Conservation (phyloP, 2,888 invertebrate genomes). For the Callimorpha dominula region DNA sequence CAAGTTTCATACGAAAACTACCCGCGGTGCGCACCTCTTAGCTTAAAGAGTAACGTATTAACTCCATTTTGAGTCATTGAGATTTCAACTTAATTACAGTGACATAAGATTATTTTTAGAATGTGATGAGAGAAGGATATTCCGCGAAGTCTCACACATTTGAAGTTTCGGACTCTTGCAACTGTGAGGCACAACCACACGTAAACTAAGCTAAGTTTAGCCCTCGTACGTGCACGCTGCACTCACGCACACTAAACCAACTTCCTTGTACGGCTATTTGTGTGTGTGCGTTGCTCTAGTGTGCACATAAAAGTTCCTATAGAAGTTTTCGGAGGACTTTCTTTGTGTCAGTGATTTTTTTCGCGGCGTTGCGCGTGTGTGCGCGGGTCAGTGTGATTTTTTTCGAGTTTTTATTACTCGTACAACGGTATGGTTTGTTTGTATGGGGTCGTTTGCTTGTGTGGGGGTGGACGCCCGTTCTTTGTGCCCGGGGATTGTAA, state of each 20-base stretch:
- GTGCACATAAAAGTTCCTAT: conserved; percentile 82
- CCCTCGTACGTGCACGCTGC: conserved; percentile 71
- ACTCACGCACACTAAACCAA: conserved; percentile 71
- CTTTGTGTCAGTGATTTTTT: conserved; percentile 87
- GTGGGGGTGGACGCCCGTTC: conserved; percentile 79
- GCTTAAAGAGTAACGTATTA: conserved; percentile 53
- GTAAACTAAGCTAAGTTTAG: conserved; percentile 80
- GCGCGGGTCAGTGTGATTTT: conserved; percentile 84
- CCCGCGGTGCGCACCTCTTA: conserved; percentile 79
- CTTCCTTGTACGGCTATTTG: conserved; percentile 64
- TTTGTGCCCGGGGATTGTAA: conserved; percentile 85
- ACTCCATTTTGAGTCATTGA: conserved; percentile 22
- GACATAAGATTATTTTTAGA: conserved; percentile 24
- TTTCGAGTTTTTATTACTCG: conserved; percentile 82
- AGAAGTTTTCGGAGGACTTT: conserved; percentile 85
- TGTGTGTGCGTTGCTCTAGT: conserved; percentile 58
- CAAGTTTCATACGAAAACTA: conserved; percentile 85
- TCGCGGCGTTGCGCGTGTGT: conserved; percentile 74
- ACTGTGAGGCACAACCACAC: conserved; percentile 76
- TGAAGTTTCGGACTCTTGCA: conserved; percentile 81
- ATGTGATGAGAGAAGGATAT: conserved; percentile 37
- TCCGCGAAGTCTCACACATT: conserved; percentile 51
- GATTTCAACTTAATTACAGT: conserved; percentile 33
- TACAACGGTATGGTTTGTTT: conserved; percentile 55
- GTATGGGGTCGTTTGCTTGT: conserved; percentile 66